Conservation (phyloP, 1,140 invertebrate genomes). For the Aphelenchoides fujianensis region DNA sequence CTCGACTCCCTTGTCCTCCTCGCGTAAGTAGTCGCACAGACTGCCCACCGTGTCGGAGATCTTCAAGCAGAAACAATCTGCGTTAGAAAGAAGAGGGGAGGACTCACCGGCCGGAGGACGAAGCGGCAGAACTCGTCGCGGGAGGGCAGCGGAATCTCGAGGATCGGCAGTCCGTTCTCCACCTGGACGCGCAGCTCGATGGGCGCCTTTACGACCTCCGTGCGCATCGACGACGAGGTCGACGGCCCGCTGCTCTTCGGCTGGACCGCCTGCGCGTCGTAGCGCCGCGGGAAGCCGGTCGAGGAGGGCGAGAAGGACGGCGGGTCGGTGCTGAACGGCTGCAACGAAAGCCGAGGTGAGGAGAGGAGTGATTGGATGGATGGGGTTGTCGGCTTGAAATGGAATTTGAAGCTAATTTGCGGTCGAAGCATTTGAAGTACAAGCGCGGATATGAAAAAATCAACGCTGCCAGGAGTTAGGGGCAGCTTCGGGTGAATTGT, state of each 20-base stretch:
- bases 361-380: too few relatives aligned
- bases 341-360: too few relatives aligned
- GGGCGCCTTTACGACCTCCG: neutral
- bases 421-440: too few relatives aligned
- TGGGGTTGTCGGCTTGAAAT: too few relatives aligned
- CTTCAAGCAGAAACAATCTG: neutral
- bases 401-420: too few relatives aligned
- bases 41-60: constrained; percentile 39
- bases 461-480: too few relatives aligned
- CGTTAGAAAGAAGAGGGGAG: too few relatives aligned
- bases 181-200: constrained; percentile 18
- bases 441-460: too few relatives aligned
- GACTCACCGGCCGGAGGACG: neutral
- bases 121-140: constrained; percentile 43
- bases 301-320: neutral
- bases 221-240: too few relatives aligned
- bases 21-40: constrained; percentile 31
- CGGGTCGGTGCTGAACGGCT: too few relatives aligned
- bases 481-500: too few relatives aligned
- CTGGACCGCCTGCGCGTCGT: neutral
- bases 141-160: constrained; percentile 41
- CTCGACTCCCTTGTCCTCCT: constrained; percentile 47
- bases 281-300: neutral
- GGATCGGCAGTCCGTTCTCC: constrained; percentile 42
- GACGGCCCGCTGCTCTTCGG: neutral